Base-by-base conservation (phyloP, 2,888 invertebrate species). In the Drosophila greeni region DNA sequence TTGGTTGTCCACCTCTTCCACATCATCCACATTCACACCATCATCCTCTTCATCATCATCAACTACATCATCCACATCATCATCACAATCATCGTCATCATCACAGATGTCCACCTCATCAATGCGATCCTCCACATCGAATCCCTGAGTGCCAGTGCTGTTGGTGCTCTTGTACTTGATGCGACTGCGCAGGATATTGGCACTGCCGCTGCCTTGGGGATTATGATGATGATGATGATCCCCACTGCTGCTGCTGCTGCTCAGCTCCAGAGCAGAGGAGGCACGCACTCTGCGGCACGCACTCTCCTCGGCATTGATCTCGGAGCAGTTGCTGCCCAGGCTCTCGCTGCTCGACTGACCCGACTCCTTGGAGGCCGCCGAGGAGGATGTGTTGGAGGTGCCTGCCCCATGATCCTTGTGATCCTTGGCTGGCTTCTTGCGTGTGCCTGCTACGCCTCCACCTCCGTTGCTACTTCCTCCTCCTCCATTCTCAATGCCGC, bases 401-500 rank as follows among this genome's bases (percentile, higher is more conserved):
- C 47, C 71, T 1, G 76, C 69, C 14, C 43, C 42, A 16, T 24
- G 20, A 3, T 34, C 37, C 26, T 40, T 43, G 33, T 26, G 20
- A 3, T 34, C 39, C 26, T 47, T 57, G 33, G 42, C 33, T 8
- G 45, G 18, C 16, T 52, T 43, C 24, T 31, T 37, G 49, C 45
- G 45, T 2, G 18, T 20, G 31, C 29, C 45, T 20, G 18, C 45
- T 2, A 24, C 5, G 9, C 29, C 29, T 4, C 11, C 26, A 0
- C 37, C 2, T 9, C n/a, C 24, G 0, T 20, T 1, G 6, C 23
- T 23, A 5, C 24, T 24, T n/a, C 42, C 40, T 2, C 11, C 43
- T 16, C 43, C 66, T 20, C 56, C 67, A 45, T 79, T 84, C 54
- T 89, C 89, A 37, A 89, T 89, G 70, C 89, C 89, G 55, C 88